Conservation (phyloP, 2,888 invertebrate species). For the Limnephilus marmoratus region DNA sequence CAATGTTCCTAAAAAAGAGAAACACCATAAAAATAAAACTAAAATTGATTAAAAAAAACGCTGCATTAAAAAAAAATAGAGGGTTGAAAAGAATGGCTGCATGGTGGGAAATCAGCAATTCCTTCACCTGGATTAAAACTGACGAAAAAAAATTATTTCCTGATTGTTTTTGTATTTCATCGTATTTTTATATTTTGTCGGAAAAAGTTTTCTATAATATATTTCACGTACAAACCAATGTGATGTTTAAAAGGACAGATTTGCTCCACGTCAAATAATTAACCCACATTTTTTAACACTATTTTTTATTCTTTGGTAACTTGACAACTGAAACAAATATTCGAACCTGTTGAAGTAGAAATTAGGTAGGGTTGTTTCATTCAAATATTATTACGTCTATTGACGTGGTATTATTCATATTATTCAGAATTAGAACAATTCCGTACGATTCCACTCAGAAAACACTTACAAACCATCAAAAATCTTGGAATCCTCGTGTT, state of each 20-base stretch:
- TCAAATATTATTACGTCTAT: too few species aligned
- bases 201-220: not conserved
- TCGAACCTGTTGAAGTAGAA: too few species aligned
- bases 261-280: too few species aligned
- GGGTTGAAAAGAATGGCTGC: not conserved
- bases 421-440: too few species aligned
- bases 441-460: not conserved
- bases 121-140: not conserved
- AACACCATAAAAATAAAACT: not conserved
- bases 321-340: too few species aligned
- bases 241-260: too few species aligned
- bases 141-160: too few species aligned
- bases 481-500: not conserved
- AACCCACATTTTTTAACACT: too few species aligned
- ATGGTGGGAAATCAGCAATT: not conserved
- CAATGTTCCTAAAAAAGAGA: not conserved
- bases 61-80: not conserved
- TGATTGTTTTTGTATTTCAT: not conserved
- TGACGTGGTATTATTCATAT: too few species aligned
- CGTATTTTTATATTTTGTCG: not conserved
- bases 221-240: too few species aligned
- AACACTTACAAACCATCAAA: not conserved
- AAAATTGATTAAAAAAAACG: not conserved
- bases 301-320: too few species aligned
- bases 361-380: too few species aligned